Base-by-base conservation (phyloP, 2,888 invertebrate genomes). In the Euproctis similis region DNA sequence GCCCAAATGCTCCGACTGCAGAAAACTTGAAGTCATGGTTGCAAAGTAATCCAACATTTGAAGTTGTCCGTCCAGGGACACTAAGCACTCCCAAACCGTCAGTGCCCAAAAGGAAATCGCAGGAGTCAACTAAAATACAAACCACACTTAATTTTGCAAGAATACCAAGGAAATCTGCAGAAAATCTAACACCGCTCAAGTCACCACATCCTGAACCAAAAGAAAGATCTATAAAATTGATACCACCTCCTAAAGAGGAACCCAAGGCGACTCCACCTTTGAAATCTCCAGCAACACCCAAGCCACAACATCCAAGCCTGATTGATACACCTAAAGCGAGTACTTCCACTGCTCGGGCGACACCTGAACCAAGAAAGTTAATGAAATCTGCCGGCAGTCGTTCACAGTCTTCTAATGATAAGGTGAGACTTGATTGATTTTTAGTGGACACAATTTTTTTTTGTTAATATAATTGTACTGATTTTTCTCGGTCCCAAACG, bases 21-120 rank as follows among this genome's bases (percentile, higher is more conserved):
- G 87, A 89, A 11, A 92, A 92, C 59, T 82, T 97, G 17, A 91
- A 92, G 53, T 85, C 89, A 12, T 97, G 95, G 95, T 80, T 97
- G 6, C 90, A 92, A 60, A 90, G 91, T 46, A 92, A 97, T 84
- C 96, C 95, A 2, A 92, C 93, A 0, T 96, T 90, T 69, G 94
- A 96, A 84, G 93, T 95, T 0, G 89, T 95, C 3, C 87, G 89
- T 36, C 89, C 90, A 0, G 88, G 87, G n/a, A 85, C 86, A 16
- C 52, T 77, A 1, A 85, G 82, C 48, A 76, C 87, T 18, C 74
- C 69, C 24, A 80, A 66, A 53, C 81, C 78, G 1, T 72, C 69
- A 28, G 59, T 46, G 31, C 6, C 14, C 14, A 75, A 62, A 48
- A 78, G 70, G 44, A 81, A 74, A 38, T 34, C 48, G 6, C 47